These are phyloP conservation scores for Abscondita cerata DNA, from an alignment of 2,888 invertebrate genomes.

Conservation along the genomic window DNA sequence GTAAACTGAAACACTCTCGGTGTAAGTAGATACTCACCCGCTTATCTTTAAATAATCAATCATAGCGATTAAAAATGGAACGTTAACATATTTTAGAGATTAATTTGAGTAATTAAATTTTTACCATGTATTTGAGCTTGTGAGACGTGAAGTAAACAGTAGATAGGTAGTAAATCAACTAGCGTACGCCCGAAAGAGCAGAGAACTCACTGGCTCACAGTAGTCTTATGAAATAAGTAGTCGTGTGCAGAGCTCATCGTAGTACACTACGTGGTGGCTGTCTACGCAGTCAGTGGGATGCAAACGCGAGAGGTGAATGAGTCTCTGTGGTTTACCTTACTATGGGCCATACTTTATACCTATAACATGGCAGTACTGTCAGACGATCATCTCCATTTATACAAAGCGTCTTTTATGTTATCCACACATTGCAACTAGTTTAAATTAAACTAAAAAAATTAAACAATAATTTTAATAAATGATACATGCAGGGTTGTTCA, in stretches of 20 bases:
- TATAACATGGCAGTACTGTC: conserved; percentile 61
- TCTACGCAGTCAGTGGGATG: conserved; percentile 55
- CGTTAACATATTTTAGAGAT: conserved; percentile 36
- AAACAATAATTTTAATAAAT: neutral
- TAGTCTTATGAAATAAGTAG: conserved; percentile 53
- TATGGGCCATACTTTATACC: conserved; percentile 60
- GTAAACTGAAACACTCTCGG: conserved; percentile 8
- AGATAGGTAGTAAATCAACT: conserved; percentile 51
- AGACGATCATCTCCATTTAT: conserved; percentile 47
- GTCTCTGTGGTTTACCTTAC: conserved; percentile 56
- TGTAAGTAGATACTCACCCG: conserved; percentile 15
- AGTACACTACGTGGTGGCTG: conserved; percentile 53
- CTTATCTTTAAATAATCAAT: conserved; percentile 13
- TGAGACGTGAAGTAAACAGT: conserved; percentile 56
- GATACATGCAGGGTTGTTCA: neutral
- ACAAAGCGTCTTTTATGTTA: conserved; percentile 31
- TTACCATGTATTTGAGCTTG: conserved; percentile 56
- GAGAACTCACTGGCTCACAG: conserved; percentile 58
- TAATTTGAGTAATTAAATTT: conserved; percentile 41
- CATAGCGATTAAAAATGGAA: conserved; percentile 17
- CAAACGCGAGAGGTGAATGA: conserved; percentile 52
- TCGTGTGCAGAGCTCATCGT: conserved; percentile 54
- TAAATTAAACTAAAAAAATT: neutral
- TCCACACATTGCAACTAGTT: conserved; percentile 29
- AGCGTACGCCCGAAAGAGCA: conserved; percentile 50